Conservation (phyloP, 2,888 invertebrate genomes). For the Scrobipalpa atriplicella region DNA sequence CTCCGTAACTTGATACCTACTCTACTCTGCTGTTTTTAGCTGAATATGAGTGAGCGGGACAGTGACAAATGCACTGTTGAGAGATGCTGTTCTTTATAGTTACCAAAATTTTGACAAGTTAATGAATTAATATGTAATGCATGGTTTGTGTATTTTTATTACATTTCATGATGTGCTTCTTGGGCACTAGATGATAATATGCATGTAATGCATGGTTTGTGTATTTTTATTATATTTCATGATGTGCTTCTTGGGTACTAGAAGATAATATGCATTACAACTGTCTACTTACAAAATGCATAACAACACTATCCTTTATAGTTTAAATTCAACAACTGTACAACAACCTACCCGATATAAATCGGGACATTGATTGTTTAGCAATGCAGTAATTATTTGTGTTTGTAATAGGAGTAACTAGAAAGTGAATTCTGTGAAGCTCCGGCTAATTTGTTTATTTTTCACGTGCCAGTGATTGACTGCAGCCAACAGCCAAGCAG, state of each 20-base stretch:
- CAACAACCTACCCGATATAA: neutral
- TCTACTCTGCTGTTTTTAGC: constrained; percentile 7
- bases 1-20: constrained; percentile 17
- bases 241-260: neutral
- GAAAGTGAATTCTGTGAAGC: constrained; percentile 28
- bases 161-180: neutral
- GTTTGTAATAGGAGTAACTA: constrained; percentile 22
- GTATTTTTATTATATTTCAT: neutral
- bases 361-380: neutral
- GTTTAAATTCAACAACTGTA: neutral
- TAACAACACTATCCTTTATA: neutral
- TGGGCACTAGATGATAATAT: too few species aligned
- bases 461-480: constrained; percentile 63
- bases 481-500: constrained; percentile 51
- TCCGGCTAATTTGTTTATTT: constrained; percentile 59
- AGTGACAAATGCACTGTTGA: constrained; percentile 12
- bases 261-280: too few species aligned
- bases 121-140: neutral
- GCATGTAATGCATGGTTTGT: neutral
- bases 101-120: neutral
- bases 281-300: neutral
- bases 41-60: constrained; percentile 9
- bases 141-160: neutral
- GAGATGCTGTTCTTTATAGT: neutral
- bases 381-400: constrained; percentile 10